Base-by-base conservation (phyloP, 2,888 invertebrate genomes). In the Ophion obscuratus region DNA sequence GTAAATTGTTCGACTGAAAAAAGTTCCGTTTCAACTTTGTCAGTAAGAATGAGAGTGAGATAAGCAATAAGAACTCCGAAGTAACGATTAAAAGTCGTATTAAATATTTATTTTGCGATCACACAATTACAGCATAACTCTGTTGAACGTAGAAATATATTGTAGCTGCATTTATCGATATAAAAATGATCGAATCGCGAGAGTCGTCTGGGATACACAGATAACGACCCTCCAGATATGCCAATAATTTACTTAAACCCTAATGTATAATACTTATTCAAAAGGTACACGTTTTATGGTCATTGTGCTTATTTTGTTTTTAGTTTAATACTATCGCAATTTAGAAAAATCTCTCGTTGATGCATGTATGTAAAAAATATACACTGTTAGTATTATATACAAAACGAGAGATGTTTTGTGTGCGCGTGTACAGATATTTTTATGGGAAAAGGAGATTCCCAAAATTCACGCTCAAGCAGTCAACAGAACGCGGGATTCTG, bases 21-120 rank as follows among this genome's bases (percentile, higher is more conserved):
- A n/a, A 75, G 70, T 80, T 64, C 31, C 9, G 40, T 40, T 40
- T 40, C 3, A 40, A 9, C 5, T 40, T 40, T 40, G 40, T 9
- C 9, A 40, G 9, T 40, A 40, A 7, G 7, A 40, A 7, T 40
- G 40, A 2, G 40, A 5, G 40, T 40, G 40, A 9, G 9, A 40
- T 40, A 40, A 40, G 9, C 40, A 40, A 40, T 40, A 74, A 62
- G 44, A 71, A 47, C 24, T 31, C 68, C 14, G 44, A 73, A 47
- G 57, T 24, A 10, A 57, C 17, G 7, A 59, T 82, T 62, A 84
- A 81, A 86, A 82, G 71, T 81, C 67, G 68, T 85, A 84, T 80
- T 79, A 87, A 86, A 87, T 78, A 76, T 87, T 82, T 85, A 66
- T 77, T 83, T 62, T 27, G 36, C 74, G 40, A 76, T 77, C 62